Evolutionary conservation across 1,140 invertebrate genomes (phyloP).

Genomic region (Drosophila arawakana): DNA sequence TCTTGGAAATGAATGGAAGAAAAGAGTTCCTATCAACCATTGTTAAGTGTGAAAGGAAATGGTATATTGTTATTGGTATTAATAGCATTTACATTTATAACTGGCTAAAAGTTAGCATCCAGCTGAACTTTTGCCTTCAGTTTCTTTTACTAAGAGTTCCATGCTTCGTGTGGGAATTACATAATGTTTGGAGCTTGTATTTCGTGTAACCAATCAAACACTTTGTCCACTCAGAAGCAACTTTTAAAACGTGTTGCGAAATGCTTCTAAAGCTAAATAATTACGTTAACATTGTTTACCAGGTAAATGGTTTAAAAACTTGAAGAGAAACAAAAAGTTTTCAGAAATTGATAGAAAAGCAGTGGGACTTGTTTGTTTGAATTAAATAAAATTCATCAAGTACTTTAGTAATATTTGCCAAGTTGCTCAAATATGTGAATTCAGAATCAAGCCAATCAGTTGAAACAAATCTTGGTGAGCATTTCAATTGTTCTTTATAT

Average conservation of each 20-base stretch:
- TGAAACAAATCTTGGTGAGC: too few relatives aligned
- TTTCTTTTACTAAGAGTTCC: background rate
- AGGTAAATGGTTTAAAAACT: background rate
- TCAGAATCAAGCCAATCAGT: too few relatives aligned
- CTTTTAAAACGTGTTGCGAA: slow-evolving; percentile 1
- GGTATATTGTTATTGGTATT: slow-evolving; percentile 1
- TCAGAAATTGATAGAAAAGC: background rate
- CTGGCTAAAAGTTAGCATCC: background rate
- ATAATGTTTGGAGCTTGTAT: background rate
- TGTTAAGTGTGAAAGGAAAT: slow-evolving; percentile 1
- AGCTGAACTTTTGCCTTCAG: background rate
- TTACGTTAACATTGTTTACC: background rate
- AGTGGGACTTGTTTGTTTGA: background rate
- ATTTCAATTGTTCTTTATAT: too few relatives aligned
- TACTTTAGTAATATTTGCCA: too few relatives aligned
- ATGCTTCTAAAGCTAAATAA: background rate
- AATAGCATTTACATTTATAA: background rate
- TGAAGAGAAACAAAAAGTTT: background rate
- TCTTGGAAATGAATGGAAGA: background rate
- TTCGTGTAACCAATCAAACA: background rate
- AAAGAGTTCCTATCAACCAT: background rate
- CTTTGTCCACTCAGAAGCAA: background rate
- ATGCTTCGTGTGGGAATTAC: background rate
- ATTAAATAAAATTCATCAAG: too few relatives aligned
- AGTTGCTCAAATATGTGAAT: too few relatives aligned